phyloP scores from a whole-genome alignment of 1,140 invertebrate species.

The Chrysomallon squamiferum region DNA sequence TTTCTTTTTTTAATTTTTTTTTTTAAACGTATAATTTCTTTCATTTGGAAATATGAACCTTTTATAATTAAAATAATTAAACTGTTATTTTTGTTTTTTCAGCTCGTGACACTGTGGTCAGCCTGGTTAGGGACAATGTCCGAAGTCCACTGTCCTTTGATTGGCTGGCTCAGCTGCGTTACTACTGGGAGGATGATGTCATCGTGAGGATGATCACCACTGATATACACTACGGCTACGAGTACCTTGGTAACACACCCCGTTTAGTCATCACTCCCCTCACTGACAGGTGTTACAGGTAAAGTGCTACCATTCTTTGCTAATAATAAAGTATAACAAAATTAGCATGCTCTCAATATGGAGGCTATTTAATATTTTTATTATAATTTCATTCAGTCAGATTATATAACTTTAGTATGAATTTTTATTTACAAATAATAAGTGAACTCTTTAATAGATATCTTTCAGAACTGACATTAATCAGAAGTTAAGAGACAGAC shows the following conservation, averaged over 20 bases:
- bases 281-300: slow-evolving; percentile 69
- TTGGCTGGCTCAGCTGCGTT: slow-evolving; percentile 64
- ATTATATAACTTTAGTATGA: no score
- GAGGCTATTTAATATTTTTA: no score
- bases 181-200: slow-evolving; percentile 62
- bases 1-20: no score
- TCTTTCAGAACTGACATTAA: no score
- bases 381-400: no score
- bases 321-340: neutral
- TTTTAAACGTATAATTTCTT: no score
- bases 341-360: no score
- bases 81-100: slow-evolving; percentile 26
- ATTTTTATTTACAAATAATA: no score
- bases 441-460: no score
- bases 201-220: slow-evolving; percentile 63
- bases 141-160: slow-evolving; percentile 57
- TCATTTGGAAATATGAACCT: no score
- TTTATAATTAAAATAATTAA: no score
- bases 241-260: slow-evolving; percentile 64
- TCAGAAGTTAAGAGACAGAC: no score
- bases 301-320: neutral
- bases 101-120: slow-evolving; percentile 81
- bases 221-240: slow-evolving; percentile 64
- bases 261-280: slow-evolving; percentile 65
- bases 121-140: slow-evolving; percentile 53